These are phyloP conservation scores for Volucella inanis DNA, from an alignment of 2,888 invertebrate genomes.

Conservation along the genomic window DNA sequence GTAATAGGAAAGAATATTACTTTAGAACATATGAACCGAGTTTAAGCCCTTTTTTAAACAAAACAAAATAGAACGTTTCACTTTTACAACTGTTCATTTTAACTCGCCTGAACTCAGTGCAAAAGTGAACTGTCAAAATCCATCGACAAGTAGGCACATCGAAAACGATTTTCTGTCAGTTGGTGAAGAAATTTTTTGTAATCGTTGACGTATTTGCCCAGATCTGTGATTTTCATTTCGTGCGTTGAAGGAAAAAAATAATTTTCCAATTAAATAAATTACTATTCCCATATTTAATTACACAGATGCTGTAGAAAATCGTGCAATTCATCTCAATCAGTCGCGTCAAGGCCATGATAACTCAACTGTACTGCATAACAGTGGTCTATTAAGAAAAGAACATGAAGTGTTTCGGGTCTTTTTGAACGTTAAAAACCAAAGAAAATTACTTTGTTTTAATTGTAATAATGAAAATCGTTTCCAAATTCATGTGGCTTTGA, in stretches of 20 bases:
- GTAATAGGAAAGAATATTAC: too few species aligned
- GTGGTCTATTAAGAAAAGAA: slow-evolving; percentile 8
- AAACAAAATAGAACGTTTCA: too few species aligned
- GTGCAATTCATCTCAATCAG: neutral
- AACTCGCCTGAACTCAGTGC: slow-evolving; percentile 11
- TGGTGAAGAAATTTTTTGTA: slow-evolving; percentile 48
- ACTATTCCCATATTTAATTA: neutral
- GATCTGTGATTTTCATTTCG: slow-evolving; percentile 23
- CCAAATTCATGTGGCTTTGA: neutral
- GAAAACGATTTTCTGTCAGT: slow-evolving; percentile 72
- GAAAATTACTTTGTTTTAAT: slow-evolving; percentile 11
- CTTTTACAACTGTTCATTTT: neutral
- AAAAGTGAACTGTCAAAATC: slow-evolving; percentile 36
- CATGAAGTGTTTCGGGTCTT: slow-evolving; percentile 32
- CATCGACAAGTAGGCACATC: slow-evolving; percentile 2
- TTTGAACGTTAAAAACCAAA: slow-evolving; percentile 17
- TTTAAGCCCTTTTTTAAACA: neutral
- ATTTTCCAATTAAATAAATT: slow-evolving; percentile 40
- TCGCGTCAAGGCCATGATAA: slow-evolving; percentile 12
- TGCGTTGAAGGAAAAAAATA: neutral
- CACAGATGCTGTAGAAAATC: neutral
- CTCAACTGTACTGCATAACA: neutral
- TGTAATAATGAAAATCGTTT: neutral
- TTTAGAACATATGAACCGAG: too few species aligned
- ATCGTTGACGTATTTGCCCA: slow-evolving; percentile 52